Evolutionary conservation across 53 echinoderm and acorn worm genomes (phyloP).

Genomic region (Zoroaster sp.): DNA sequence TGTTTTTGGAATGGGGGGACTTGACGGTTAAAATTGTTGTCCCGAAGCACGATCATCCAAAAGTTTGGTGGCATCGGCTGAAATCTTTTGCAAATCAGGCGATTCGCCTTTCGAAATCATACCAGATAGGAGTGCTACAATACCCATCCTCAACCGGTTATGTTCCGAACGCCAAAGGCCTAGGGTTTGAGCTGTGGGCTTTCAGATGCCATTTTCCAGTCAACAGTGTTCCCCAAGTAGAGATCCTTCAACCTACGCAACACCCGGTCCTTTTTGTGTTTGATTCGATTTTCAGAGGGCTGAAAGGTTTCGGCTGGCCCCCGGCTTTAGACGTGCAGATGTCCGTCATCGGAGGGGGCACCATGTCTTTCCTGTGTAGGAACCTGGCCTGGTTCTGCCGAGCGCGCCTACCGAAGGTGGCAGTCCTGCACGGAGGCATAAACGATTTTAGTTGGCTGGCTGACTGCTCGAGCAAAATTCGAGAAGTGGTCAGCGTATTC

Average conservation of each 20-base stretch:
- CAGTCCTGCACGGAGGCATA: conserved; percentile 15
- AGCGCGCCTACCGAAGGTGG: not conserved
- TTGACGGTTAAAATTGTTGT: not conserved
- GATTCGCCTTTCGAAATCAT: not conserved
- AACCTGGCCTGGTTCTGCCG: not conserved
- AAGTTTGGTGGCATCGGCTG: not conserved
- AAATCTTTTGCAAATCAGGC: not conserved
- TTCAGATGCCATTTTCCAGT: not conserved
- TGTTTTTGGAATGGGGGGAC: not conserved
- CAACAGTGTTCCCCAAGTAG: not conserved
- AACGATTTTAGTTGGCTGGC: not conserved
- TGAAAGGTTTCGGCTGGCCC: conserved; percentile 11
- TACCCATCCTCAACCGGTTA: conserved; percentile 10
- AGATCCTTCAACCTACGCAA: not conserved
- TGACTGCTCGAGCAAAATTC: not conserved
- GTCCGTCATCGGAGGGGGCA: not conserved
- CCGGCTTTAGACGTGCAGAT: not conserved
- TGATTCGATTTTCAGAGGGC: not conserved
- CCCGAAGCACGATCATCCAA: not conserved
- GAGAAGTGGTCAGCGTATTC: not conserved
- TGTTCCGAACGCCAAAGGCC: not conserved
- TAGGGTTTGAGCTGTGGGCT: conserved; percentile 3
- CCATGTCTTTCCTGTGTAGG: not conserved
- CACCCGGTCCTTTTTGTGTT: not conserved
- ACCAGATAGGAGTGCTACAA: not conserved